Conservation (phyloP, 2,113 vertebrate genomes). For the Willisornis vidua region DNA sequence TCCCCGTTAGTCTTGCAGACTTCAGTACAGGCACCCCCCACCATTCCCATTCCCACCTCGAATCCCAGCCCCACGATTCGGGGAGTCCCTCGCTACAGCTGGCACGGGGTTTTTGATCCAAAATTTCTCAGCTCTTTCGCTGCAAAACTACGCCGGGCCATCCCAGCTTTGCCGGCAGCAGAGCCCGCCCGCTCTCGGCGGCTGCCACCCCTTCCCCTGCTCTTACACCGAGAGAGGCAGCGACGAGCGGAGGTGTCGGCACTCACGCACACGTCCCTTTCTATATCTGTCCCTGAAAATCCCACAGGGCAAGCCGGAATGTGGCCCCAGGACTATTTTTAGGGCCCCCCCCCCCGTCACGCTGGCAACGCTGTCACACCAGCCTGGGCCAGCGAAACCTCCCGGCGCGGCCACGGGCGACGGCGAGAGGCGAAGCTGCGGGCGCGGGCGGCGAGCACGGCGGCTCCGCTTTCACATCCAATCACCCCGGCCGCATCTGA, state of each 20-base stretch:
- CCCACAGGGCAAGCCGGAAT: not conserved
- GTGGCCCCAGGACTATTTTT: not conserved
- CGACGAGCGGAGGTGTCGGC: not conserved
- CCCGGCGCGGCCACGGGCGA: not conserved
- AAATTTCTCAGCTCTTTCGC: not conserved
- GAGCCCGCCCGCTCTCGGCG: not conserved
- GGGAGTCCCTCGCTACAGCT: accelerated
- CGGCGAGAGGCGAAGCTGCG: not conserved
- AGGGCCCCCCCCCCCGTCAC: accelerated
- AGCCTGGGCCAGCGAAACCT: not conserved
- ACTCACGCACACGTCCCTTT: not conserved
- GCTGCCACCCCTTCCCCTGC: not conserved
- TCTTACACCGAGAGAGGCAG: not conserved
- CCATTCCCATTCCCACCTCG: no score
- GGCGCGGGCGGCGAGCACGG: not conserved
- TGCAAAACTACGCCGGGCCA: accelerated
- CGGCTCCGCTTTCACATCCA: slow-evolving; percentile 41
- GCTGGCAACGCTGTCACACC: not conserved
- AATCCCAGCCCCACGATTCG: accelerated
- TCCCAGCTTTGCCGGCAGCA: accelerated
- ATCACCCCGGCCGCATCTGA: slow-evolving; percentile 12
- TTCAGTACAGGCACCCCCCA: no score
- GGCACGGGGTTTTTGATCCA: not conserved
- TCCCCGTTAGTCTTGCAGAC: accelerated
- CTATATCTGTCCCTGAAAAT: not conserved